Base-by-base conservation (phyloP, 23 tunicate species). In the Styela plicata region DNA sequence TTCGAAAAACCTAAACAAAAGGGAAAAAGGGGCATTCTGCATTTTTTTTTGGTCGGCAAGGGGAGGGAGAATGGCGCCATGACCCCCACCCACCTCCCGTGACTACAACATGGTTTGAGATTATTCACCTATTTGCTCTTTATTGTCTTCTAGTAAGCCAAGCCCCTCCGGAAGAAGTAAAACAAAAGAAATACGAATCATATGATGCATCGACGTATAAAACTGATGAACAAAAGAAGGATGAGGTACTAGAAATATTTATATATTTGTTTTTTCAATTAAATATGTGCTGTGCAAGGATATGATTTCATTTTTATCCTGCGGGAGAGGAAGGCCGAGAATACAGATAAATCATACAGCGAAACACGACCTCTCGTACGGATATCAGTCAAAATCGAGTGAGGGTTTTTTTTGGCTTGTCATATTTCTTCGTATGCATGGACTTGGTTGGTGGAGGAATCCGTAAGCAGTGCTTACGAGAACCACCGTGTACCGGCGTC, bases 141-240 rank as follows among this genome's bases (percentile, higher is more conserved):
- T 44, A 44, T 16, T 36, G 22, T 66, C 79, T 80, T 80, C 78
- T 63, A 93, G 98, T 93, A 70, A 88, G 93, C 69, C 87, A 87
- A 63, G 98, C 98, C 17, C 98, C 98, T 23, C 91, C 91, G 29
- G 93, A 93, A 31, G 93, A 82, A 52, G 84, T 82, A 32, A 93
- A 93, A 53, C 79, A 70, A 31, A 65, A 85, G 73, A 93, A 93
- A 71, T 93, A 80, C 63, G 92, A 93, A 76, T 88, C 93, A 1
- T 93, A 88, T 85, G 79, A 82, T 70, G 77, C 84, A 18, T 86
- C 73, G 2, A 93, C 98, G 31, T 93, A 93, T 77, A 93, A 93
- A 65, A 93, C 92, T 21, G 98, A 93, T 36, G 93, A 85, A 64
- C 78, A 93, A 52, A 88, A 88, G 79, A 82, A 79, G 36, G 98